Conservation (phyloP, 2,797 vertebrate species). For the Lepilemur septentrionalis region DNA sequence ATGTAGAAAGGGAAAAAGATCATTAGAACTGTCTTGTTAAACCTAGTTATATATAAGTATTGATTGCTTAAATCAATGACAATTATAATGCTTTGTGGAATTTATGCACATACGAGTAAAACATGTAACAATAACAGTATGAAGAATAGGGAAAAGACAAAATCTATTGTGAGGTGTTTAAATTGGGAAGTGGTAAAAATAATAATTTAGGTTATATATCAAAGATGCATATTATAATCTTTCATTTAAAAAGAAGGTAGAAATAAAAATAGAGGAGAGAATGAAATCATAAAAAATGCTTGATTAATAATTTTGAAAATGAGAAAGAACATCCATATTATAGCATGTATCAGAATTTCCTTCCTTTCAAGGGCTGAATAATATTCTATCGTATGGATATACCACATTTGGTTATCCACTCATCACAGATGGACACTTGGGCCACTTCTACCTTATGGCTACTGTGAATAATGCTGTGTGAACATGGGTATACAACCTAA, state of each 20-base stretch:
- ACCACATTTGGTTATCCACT: not conserved
- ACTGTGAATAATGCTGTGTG: not conserved
- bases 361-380: not conserved
- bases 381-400: not conserved
- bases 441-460: not conserved
- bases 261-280: not conserved
- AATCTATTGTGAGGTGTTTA: not conserved
- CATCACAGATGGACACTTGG: not conserved
- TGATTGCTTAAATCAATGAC: not conserved
- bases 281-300: not conserved
- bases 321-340: not conserved
- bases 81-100: not conserved
- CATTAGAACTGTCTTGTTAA: not conserved
- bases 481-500: not conserved
- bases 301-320: not conserved
- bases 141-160: not conserved
- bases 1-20: not conserved
- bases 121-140: not conserved
- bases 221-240: not conserved
- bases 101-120: not conserved
- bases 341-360: not conserved
- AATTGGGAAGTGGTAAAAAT: not conserved
- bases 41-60: not conserved
- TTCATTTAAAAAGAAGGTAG: not conserved
- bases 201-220: not conserved